Percentiles rank a stretch among this genome's conserved stretches.
These are phyloP conservation scores for Mylabris phalerata DNA, from an alignment of 1,140 invertebrate species.

Conservation along the genomic window DNA sequence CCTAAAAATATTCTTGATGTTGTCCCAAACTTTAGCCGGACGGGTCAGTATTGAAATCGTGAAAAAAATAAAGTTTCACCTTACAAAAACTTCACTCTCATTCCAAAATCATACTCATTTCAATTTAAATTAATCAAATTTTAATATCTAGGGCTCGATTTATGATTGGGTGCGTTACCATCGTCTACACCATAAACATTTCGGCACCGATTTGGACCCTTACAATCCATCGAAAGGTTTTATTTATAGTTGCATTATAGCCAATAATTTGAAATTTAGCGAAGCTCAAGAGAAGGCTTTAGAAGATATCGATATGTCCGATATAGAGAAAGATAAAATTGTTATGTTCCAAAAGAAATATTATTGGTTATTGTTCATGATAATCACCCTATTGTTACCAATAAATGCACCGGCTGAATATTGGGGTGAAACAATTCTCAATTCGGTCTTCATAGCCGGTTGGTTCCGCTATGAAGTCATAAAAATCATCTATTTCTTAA, in stretches of 20 bases:
- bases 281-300: constrained; percentile 62
- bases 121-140: neutral
- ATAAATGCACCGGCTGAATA: constrained; percentile 67
- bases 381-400: constrained; percentile 62
- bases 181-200: constrained; percentile 83
- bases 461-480: constrained; percentile 58
- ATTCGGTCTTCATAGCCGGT: constrained; percentile 42
- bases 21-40: constrained; percentile 73
- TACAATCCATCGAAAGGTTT: constrained; percentile 84
- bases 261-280: constrained; percentile 57
- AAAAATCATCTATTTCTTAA: constrained; percentile 54
- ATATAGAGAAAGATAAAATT: constrained; percentile 75
- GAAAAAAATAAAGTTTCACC: no score
- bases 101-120: neutral
- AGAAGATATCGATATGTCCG: constrained; percentile 72
- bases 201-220: constrained; percentile 83
- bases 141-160: constrained; percentile 46
- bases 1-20: constrained; percentile 66
- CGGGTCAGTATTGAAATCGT: constrained; percentile 54
- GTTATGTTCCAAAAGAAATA: constrained; percentile 81
- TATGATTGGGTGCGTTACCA: constrained; percentile 77
- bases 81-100: neutral
- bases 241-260: constrained; percentile 72
- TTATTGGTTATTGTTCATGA: constrained; percentile 60
- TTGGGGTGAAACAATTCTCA: constrained; percentile 55